These are phyloP conservation scores for Candidula unifasciata DNA, from an alignment of 2,888 invertebrate genomes.

Conservation along the genomic window DNA sequence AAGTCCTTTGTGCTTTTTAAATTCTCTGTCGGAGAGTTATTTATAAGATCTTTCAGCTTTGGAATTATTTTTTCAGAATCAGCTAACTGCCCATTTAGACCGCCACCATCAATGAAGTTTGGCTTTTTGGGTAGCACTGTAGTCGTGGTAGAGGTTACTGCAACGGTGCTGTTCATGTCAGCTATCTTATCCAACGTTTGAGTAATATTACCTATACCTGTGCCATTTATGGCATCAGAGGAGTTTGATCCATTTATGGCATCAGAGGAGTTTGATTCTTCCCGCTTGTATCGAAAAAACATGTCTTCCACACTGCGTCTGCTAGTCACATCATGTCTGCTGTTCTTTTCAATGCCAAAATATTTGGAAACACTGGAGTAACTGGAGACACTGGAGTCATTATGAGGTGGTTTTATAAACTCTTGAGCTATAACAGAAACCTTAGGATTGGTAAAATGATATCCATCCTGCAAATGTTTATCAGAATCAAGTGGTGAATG, in stretches of 20 bases:
- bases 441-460: neutral
- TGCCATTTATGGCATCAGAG: neutral
- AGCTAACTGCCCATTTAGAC: slow-evolving; percentile 43
- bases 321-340: neutral
- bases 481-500: neutral
- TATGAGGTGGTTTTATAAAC: neutral
- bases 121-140: slow-evolving; percentile 54
- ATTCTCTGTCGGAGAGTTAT: slow-evolving; percentile 12
- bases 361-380: neutral
- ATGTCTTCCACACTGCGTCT: neutral
- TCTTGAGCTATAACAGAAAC: neutral
- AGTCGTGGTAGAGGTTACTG: slow-evolving; percentile 3
- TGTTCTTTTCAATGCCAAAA: neutral
- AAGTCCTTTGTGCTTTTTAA: neutral
- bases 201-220: slow-evolving; percentile 3
- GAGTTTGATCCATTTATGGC: neutral
- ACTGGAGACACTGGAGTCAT: neutral
- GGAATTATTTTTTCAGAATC: slow-evolving; percentile 43
- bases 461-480: neutral
- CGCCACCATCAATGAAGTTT: slow-evolving; percentile 6
- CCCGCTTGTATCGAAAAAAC: neutral
- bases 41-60: slow-evolving; percentile 42
- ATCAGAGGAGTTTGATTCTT: neutral
- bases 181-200: neutral
- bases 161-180: neutral